A percentile compares a stretch with the other conserved stretches of the same genome.
Evolutionary conservation across 2,113 vertebrate species (phyloP).

Genomic region (Junco hyemalis): DNA sequence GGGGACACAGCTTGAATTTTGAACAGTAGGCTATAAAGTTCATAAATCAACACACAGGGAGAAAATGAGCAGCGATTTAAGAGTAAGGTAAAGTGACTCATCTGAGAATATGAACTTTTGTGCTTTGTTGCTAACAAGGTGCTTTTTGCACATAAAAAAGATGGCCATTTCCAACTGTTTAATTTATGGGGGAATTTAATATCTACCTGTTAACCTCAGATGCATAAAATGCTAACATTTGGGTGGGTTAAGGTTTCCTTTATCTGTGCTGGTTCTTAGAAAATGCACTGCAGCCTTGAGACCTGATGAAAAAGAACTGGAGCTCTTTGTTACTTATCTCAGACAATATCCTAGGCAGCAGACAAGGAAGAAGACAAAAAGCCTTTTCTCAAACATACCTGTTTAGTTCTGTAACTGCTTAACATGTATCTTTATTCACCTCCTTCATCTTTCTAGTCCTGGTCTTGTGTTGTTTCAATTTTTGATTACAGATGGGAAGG

Average conservation of each 20-base stretch:
- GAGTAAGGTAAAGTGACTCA: not conserved
- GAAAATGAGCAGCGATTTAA: conserved; percentile 1
- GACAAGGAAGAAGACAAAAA: not conserved
- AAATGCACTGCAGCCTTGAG: not conserved
- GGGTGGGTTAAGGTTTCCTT: not conserved
- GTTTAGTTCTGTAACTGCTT: not conserved
- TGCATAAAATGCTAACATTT: not conserved
- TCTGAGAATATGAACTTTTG: conserved; percentile 18
- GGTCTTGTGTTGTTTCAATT: not conserved
- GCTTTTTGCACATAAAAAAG: not conserved
- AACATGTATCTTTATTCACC: not conserved
- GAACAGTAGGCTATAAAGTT: not conserved
- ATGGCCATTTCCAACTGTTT: conserved; percentile 17
- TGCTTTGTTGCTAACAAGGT: conserved; percentile 29
- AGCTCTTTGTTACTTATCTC: not conserved
- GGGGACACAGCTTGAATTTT: not conserved
- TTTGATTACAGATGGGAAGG: not conserved
- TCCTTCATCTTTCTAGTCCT: not conserved
- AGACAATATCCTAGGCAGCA: not conserved
- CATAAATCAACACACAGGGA: not conserved
- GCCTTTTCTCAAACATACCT: not conserved
- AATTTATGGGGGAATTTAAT: conserved; percentile 7
- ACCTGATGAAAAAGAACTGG: not conserved
- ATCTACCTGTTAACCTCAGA: not conserved
- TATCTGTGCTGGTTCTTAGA: not conserved